phyloP scores from a whole-genome alignment of 2,113 vertebrate genomes.

The Plectropomus leopardus region DNA sequence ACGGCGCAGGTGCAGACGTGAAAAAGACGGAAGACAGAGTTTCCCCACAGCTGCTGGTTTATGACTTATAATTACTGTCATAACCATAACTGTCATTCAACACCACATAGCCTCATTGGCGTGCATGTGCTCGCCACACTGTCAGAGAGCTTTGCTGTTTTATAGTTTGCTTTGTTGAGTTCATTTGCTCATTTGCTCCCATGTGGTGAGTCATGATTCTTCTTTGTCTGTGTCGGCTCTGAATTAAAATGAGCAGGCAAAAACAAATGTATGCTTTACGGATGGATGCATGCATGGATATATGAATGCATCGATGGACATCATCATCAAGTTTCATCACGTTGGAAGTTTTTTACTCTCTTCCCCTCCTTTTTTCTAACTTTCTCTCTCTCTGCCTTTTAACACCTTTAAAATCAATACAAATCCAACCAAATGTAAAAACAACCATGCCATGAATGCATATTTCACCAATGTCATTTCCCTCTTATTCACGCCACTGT shows the following conservation, averaged over 20 bases:
- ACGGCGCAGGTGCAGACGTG: slow-evolving; percentile 52
- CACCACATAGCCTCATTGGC: slow-evolving; percentile 38
- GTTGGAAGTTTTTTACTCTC: slow-evolving; percentile 8
- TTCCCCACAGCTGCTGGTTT: slow-evolving; percentile 69
- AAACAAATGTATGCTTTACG: background rate
- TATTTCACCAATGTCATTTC: slow-evolving; percentile 76
- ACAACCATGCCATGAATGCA: slow-evolving; percentile 68
- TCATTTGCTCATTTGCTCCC: slow-evolving; percentile 34
- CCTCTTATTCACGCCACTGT: slow-evolving; percentile 67
- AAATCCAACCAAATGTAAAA: slow-evolving; percentile 68
- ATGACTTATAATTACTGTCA: slow-evolving; percentile 72
- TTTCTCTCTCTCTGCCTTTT: slow-evolving; percentile 16
- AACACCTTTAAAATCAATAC: slow-evolving; percentile 74
- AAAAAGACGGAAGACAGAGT: slow-evolving; percentile 37
- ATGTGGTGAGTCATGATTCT: slow-evolving; percentile 40
- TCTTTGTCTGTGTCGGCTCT: slow-evolving; percentile 11
- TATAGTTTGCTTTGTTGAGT: slow-evolving; percentile 38
- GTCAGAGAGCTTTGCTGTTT: slow-evolving; percentile 32
- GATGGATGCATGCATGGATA: slow-evolving; percentile 4
- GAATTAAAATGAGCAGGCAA: slow-evolving; percentile 21
- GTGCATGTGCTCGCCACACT: slow-evolving; percentile 44
- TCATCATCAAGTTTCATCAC: background rate
- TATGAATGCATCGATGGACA: slow-evolving; percentile 1
- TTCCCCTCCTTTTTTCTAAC: background rate
- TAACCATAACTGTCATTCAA: slow-evolving; percentile 69